A percentile compares a stretch with the other conserved stretches of the same genome.
These are phyloP conservation scores for Dysidea cf. avara DNA, from an alignment of 37 sponge, comb jelly and placozoan genomes.

Conservation along the genomic window DNA sequence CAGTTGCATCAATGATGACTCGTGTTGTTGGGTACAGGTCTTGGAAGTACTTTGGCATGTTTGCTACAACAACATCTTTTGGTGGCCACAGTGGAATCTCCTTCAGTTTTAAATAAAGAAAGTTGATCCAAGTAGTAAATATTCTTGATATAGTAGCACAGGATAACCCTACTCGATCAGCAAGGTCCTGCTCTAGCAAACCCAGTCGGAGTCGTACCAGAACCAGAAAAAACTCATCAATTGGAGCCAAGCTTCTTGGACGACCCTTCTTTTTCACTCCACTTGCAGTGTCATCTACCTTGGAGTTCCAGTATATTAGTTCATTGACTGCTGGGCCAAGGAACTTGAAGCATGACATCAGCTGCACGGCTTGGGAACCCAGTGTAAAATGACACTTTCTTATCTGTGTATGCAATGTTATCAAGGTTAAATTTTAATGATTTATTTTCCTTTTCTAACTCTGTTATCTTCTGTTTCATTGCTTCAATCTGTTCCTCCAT, in stretches of 20 bases:
- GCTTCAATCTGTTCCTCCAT: too few relatives aligned
- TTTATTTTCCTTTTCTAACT: too few relatives aligned
- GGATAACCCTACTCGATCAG: constrained; percentile 20
- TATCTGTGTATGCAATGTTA: constrained; percentile 20
- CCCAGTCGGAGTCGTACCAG: constrained; percentile 24
- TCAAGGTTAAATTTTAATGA: not conserved
- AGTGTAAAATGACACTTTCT: constrained; percentile 41
- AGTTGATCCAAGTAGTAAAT: constrained; percentile 36
- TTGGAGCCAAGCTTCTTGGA: constrained; percentile 11
- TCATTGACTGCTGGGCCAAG: constrained; percentile 26
- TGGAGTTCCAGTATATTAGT: constrained; percentile 27
- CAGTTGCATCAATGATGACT: constrained; percentile 31
- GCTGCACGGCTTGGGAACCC: constrained; percentile 29
- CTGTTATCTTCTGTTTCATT: too few relatives aligned
- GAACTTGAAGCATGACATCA: constrained; percentile 20
- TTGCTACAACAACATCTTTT: not conserved
- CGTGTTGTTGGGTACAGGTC: constrained; percentile 16
- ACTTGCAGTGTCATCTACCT: not conserved
- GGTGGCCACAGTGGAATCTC: constrained; percentile 33
- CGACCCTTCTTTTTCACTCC: too few relatives aligned
- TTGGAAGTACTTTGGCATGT: constrained; percentile 25
- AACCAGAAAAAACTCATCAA: constrained; percentile 34
- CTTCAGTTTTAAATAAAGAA: constrained; percentile 18
- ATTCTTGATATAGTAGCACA: constrained; percentile 29
- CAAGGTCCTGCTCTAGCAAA: constrained; percentile 28